Conservation (phyloP, 2,113 vertebrate genomes). For the Cacatua alba region DNA sequence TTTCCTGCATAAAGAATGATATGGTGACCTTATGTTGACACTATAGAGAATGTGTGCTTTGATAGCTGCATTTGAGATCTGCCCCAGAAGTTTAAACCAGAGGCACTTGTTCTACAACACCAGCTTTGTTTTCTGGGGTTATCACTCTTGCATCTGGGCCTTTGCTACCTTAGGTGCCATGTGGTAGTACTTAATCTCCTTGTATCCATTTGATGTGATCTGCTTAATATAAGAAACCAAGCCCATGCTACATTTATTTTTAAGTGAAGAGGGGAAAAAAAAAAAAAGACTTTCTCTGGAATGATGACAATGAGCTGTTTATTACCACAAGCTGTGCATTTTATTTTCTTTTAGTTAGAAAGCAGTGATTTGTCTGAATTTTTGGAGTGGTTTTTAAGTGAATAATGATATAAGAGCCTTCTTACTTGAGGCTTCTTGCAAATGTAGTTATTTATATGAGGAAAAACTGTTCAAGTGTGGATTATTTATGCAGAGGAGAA, state of each 20-base stretch:
- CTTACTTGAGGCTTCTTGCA: conserved; percentile 46
- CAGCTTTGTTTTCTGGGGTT: neutral
- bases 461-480: conserved; percentile 2
- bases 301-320: conserved; percentile 43
- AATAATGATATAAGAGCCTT: conserved; percentile 50
- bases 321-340: conserved; percentile 45
- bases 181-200: neutral
- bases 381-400: conserved; percentile 59
- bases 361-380: conserved; percentile 51
- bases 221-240: neutral
- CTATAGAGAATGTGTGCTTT: neutral
- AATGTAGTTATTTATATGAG: conserved; percentile 55
- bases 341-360: conserved; percentile 56
- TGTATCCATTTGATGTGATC: neutral
- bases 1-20: neutral
- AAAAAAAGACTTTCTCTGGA: neutral
- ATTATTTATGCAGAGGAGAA: conserved; percentile 42
- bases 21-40: neutral
- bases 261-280: neutral
- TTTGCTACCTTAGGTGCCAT: neutral
- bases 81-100: neutral
- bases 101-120: neutral
- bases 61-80: neutral
- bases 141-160: neutral
- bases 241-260: neutral